These are phyloP conservation scores for Acleris sparsana DNA, from an alignment of 2,888 invertebrate species.

Conservation along the genomic window DNA sequence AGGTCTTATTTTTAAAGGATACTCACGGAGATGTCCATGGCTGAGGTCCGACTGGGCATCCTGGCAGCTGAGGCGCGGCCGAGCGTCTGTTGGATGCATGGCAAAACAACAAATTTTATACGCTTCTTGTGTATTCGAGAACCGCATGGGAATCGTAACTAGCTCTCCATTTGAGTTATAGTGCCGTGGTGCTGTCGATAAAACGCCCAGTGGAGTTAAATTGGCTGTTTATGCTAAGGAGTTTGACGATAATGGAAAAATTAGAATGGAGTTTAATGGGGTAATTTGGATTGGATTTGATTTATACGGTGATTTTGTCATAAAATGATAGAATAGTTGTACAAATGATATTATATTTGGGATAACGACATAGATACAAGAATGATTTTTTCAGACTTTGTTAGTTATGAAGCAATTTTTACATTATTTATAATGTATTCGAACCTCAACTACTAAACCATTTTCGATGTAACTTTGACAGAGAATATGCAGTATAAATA, in stretches of 20 bases:
- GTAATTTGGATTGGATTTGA: background rate
- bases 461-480: too few species aligned
- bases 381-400: too few species aligned
- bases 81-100: conserved; percentile 55
- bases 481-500: too few species aligned
- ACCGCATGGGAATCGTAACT: conserved; percentile 54
- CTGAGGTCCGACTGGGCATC: conserved; percentile 39
- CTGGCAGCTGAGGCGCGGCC: conserved; percentile 47
- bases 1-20: conserved; percentile 20
- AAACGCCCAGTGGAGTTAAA: conserved; percentile 39
- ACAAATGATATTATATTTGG: too few species aligned
- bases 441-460: too few species aligned
- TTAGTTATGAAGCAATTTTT: too few species aligned
- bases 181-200: conserved; percentile 41
- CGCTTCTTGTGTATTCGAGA: conserved; percentile 53
- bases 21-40: conserved; percentile 60
- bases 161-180: conserved; percentile 46
- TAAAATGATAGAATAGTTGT: too few species aligned
- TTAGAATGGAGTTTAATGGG: background rate
- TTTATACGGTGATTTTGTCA: too few species aligned
- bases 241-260: background rate
- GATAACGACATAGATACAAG: too few species aligned
- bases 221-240: conserved; percentile 43
- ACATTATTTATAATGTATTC: too few species aligned
- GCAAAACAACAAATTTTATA: conserved; percentile 65